Percentiles rank a stretch among this genome's conserved stretches.
Evolutionary conservation across 2,113 vertebrate genomes (phyloP).

Genomic region (Reinhardtius hippoglossoides): DNA sequence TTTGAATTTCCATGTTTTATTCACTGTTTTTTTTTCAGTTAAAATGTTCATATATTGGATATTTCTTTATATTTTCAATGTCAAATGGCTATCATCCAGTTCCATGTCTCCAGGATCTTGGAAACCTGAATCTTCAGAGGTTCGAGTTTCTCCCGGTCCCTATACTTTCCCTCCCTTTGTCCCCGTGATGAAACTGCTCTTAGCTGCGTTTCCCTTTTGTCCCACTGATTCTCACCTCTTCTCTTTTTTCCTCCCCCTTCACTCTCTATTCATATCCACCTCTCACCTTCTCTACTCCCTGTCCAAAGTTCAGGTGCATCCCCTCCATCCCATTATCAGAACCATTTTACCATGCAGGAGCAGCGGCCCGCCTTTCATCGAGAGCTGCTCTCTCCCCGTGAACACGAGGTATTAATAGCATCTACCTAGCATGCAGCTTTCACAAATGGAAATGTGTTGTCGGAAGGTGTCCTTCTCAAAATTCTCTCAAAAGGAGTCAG

Average conservation of each 20-base stretch:
- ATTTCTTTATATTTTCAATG: too few relatives aligned
- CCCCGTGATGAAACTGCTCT: background rate
- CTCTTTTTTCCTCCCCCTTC: background rate
- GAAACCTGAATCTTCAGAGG: too few relatives aligned
- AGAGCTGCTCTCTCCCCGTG: background rate
- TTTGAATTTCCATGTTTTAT: too few relatives aligned
- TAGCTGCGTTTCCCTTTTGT: background rate
- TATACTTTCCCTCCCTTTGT: background rate
- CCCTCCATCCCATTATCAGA: background rate
- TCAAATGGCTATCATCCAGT: too few relatives aligned
- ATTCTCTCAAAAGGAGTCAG: conserved; percentile 38
- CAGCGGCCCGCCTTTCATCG: background rate
- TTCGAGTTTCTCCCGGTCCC: too few relatives aligned
- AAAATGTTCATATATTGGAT: too few relatives aligned
- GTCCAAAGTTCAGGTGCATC: background rate
- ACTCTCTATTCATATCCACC: background rate
- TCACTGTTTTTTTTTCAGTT: too few relatives aligned
- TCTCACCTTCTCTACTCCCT: background rate
- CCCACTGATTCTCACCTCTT: background rate
- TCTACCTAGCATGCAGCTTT: background rate
- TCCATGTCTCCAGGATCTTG: too few relatives aligned
- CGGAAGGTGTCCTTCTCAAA: conserved; percentile 35
- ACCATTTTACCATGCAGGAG: background rate
- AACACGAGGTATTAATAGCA: background rate
- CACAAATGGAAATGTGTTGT: too few relatives aligned